phyloP scores from a whole-genome alignment of 2,797 vertebrate genomes.

The Tiaroga cobitis region DNA sequence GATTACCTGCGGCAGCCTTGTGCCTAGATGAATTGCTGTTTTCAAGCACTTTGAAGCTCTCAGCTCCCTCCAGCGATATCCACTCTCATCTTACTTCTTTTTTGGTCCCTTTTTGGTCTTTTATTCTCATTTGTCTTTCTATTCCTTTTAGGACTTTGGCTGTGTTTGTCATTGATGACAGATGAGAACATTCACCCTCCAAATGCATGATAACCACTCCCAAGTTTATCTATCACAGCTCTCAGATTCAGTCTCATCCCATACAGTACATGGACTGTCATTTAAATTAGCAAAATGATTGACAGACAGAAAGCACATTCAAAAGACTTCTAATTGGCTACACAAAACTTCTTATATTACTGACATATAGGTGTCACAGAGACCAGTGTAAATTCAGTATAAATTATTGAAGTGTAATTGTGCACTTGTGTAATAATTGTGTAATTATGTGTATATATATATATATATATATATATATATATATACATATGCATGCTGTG shows the following conservation, averaged over 20 bases:
- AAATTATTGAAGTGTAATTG: too few species aligned
- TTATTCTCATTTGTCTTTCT: slow-evolving; percentile 11
- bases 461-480: too few species aligned
- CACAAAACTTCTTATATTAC: not conserved
- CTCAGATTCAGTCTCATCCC: not conserved
- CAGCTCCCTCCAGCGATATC: not conserved
- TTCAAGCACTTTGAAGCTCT: slow-evolving; percentile 22
- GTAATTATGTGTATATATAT: too few species aligned
- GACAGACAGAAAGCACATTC: not conserved
- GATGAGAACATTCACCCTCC: not conserved
- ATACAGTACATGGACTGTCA: not conserved
- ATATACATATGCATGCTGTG: too few species aligned
- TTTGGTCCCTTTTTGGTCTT: not conserved
- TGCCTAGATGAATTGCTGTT: not conserved
- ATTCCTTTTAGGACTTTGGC: slow-evolving; percentile 5
- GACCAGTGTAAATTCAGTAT: not conserved
- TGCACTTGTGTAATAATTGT: too few species aligned
- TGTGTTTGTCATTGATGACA: not conserved
- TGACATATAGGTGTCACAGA: not conserved
- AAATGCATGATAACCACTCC: slow-evolving; percentile 7
- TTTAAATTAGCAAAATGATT: too few species aligned
- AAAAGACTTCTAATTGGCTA: not conserved
- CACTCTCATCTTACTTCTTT: not conserved
- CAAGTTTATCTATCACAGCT: not conserved
- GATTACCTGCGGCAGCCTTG: not conserved